Evolutionary conservation across 2,888 invertebrate species (phyloP).

Genomic region (Drosophila crucigera): DNA sequence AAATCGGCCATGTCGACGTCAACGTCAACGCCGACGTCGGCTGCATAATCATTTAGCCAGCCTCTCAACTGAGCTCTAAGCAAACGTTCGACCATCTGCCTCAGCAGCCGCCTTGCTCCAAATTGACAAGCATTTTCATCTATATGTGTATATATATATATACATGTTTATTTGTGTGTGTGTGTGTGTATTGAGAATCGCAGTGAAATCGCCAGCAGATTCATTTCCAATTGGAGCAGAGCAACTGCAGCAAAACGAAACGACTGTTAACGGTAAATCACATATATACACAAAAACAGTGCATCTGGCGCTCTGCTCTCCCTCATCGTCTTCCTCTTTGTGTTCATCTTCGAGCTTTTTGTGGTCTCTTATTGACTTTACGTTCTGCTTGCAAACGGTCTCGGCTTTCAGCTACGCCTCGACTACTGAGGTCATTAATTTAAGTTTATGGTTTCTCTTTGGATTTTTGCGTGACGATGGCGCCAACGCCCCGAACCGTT

Average conservation of each 20-base stretch:
- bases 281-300: conserved; percentile 39
- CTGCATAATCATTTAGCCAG: conserved; percentile 71
- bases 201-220: conserved; percentile 75
- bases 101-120: conserved; percentile 58
- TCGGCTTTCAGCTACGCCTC: conserved; percentile 45
- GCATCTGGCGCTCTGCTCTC: conserved; percentile 29
- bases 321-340: conserved; percentile 14
- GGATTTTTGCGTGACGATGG: conserved; percentile 72
- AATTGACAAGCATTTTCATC: conserved; percentile 64
- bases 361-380: conserved; percentile 55
- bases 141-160: conserved; percentile 34
- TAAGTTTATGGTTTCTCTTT: conserved; percentile 83
- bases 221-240: conserved; percentile 66
- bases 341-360: conserved; percentile 27
- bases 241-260: conserved; percentile 46
- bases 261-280: conserved; percentile 74
- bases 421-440: conserved; percentile 81
- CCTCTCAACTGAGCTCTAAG: conserved; percentile 7
- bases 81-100: conserved; percentile 66
- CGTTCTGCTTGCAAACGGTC: conserved; percentile 38
- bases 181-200: conserved; percentile 58
- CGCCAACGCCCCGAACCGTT: conserved; percentile 58
- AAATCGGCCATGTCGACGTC: conserved; percentile 72
- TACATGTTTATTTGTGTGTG: conserved; percentile 11
- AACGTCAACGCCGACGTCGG: conserved; percentile 42